Conservation (phyloP, 2,113 vertebrate genomes). For the Empidonax traillii region DNA sequence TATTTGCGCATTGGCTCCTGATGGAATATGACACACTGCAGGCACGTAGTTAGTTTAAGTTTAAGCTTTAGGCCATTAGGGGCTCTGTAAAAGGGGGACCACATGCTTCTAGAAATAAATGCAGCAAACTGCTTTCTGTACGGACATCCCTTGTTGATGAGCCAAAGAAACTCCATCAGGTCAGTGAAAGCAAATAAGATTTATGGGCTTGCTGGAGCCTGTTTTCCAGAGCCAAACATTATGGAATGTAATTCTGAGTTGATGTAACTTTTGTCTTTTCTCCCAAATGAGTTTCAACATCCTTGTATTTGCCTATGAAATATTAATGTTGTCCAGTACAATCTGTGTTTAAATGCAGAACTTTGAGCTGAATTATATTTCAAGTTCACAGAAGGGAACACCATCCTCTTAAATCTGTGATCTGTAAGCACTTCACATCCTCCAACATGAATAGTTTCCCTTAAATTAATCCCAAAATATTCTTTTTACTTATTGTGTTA, state of each 20-base stretch:
- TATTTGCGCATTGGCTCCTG: constrained; percentile 74
- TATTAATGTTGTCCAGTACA: neutral
- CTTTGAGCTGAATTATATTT: neutral
- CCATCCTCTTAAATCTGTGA: neutral
- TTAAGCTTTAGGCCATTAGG: constrained; percentile 51
- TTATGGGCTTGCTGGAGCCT: constrained; percentile 45
- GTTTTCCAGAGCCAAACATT: constrained; percentile 7
- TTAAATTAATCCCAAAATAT: neutral
- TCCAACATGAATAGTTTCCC: neutral
- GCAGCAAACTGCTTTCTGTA: neutral
- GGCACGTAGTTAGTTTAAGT: constrained; percentile 36
- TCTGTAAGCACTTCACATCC: neutral
- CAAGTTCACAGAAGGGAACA: neutral
- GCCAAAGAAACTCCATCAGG: constrained; percentile 14
- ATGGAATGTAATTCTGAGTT: constrained; percentile 49
- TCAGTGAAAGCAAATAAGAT: constrained; percentile 47
- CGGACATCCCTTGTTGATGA: neutral
- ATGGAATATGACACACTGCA: constrained; percentile 72
- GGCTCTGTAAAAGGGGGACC: neutral
- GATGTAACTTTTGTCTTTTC: constrained; percentile 51
- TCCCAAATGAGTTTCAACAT: constrained; percentile 45
- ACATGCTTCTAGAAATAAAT: neutral
- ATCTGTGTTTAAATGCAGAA: neutral
- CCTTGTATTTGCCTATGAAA: constrained; percentile 16
- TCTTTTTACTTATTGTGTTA: neutral